Conservation (phyloP, 2,797 vertebrate genomes). For the Enteromius mattozi region DNA sequence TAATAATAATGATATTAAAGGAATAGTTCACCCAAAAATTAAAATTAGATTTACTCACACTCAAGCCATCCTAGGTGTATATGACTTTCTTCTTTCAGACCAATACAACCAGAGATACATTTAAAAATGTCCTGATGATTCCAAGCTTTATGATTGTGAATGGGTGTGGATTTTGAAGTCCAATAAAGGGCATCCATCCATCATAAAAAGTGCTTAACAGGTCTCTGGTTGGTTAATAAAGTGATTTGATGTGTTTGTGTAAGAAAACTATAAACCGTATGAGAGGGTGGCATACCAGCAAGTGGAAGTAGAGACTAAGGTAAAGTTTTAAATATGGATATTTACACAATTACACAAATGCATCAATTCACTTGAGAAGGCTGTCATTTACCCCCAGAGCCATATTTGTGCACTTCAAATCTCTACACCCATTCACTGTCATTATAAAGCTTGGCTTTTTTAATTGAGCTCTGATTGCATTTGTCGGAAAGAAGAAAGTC, state of each 20-base stretch:
- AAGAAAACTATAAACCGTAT: background rate
- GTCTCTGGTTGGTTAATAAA: no score
- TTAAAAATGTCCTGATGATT: background rate
- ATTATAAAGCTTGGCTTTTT: no score
- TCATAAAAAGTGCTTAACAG: background rate
- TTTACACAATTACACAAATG: no score
- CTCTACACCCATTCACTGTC: no score
- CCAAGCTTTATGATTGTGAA: background rate
- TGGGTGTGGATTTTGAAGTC: background rate
- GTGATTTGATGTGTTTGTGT: background rate
- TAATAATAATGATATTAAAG: background rate
- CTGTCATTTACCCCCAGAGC: no score
- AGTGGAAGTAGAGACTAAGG: no score
- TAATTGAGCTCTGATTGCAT: background rate
- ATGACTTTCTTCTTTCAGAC: background rate
- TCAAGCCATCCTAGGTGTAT: background rate
- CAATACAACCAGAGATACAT: background rate
- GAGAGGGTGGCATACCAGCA: background rate
- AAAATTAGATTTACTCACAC: no score
- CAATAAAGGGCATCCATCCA: slow-evolving; percentile 1
- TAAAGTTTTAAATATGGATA: background rate
- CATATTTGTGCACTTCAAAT: no score
- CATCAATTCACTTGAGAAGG: background rate
- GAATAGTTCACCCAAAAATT: background rate
- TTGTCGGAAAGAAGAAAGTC: no score